Evolutionary conservation across 92 coral and sea anemone genomes (phyloP), one percentile per base, ranked within the genome.

Genomic region (Phymanthus crucifer): DNA sequence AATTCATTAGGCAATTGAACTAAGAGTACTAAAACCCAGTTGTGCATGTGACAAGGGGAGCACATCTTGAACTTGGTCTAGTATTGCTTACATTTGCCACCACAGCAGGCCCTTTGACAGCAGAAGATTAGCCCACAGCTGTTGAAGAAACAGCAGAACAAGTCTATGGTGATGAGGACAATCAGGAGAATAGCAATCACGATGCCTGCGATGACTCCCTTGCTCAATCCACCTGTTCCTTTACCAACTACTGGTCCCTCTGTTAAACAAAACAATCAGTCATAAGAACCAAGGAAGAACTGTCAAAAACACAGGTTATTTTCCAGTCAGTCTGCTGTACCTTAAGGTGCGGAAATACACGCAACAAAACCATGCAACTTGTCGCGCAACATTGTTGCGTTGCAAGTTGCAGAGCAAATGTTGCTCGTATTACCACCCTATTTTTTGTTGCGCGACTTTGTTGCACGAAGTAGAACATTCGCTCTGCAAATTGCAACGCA

Each of bases 141-240:
- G 77, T 95, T 95, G 86, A 95, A 95, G 87, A 93, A 95, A 82
- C 98, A 95, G 72, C 98, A 95, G 89, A 95, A 93, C 57, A 90
- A 65, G 81, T 95, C 98, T 24, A 95, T 93, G 72, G 88, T 90
- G 76, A 95, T 93, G 38, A 95, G 92, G 26, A 95, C 97, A 29
- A 95, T 77, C 35, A 95, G 85, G 29, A 95, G 90, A 17, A 93
- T 80, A 11, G 88, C 98, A 71, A 95, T 90, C 11, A 95, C 97
- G 18, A 95, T 90, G 32, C 97, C 98, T 17, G 98, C 98, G 1
- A 95, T 82, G 74, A 89, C 94, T 29, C 98, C 98, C 33, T 92
- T 57, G 87, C 93, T 83, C 34, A 96, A 80, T 32, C 94, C 92
- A n/a, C 84, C 78, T 5, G 71, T 78, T 29, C 90, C 78, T 16